Base-by-base conservation (phyloP, 2,888 invertebrate genomes). In the Trichogramma evanescens region DNA sequence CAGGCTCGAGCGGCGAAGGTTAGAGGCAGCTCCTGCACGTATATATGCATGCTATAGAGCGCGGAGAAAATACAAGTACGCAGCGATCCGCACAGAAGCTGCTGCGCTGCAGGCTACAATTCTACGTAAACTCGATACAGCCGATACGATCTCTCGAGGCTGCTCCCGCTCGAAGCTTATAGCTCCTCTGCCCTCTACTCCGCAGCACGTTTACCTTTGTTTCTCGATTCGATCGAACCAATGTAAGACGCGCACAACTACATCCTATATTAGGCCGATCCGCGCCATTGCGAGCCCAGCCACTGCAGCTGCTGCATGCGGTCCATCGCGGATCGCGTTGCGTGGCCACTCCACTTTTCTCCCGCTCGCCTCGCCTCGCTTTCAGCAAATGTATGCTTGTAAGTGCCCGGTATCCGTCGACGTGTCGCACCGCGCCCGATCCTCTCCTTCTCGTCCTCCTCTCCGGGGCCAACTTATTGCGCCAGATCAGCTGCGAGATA, bases 41-140 rank as follows among this genome's bases (percentile, higher is more conserved):
- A 53, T 10, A 54, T 55, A 50, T 41, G 50, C 55, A 50, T 4
- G 7, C 45, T 43, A 9, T 10, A 9, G 39, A n/a, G 44, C 13
- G 8, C 4, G 26, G 26, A 26, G 26, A 26, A 26, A 26, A 26
- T 0, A 26, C 26, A 26, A 26, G 26, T 26, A 26, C 26, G 26
- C 26, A 43, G 58, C 8, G 48, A 26, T 40, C 9, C 51, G 55
- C 8, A 10, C 6, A 58, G 48, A 54, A 54, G 41, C 50, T 60
- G 60, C 45, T 63, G 58, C 54, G 57, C 48, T 66, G 68, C 66
- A 70, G 68, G 68, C 67, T 26, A 69, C 66, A 70, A 72, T 74
- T 74, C 72, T 70, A 71, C 72, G 72, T 72, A 72, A 72, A 72
- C 69, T 71, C 72, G 69, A 68, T 70, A 68, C 64, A 41, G 49